Conservation (phyloP, 2,797 vertebrate genomes). For the Anabas testudineus region DNA sequence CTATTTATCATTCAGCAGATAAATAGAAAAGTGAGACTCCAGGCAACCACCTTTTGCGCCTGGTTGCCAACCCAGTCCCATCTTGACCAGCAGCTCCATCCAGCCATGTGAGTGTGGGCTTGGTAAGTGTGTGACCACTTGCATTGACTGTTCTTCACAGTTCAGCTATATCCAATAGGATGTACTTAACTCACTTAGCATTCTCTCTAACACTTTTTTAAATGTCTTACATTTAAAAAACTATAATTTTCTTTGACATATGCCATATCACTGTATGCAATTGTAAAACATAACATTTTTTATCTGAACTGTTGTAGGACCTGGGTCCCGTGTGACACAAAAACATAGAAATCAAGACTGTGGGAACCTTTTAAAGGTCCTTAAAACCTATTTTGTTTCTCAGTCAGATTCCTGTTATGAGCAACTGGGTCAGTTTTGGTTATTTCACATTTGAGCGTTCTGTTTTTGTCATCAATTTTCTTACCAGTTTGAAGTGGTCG, state of each 20-base stretch:
- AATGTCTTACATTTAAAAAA: neutral
- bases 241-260: too few species aligned
- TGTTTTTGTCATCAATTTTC: neutral
- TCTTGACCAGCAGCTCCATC: neutral
- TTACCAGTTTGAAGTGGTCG: neutral
- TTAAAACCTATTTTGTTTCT: neutral
- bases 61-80: neutral
- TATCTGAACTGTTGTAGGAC: neutral
- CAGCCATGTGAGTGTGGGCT: constrained; percentile 18
- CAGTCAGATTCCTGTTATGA: neutral
- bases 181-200: neutral
- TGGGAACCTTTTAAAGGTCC: too few species aligned
- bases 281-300: neutral
- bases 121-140: constrained; percentile 9
- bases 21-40: constrained; percentile 62
- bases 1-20: constrained; percentile 60
- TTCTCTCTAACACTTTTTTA: neutral
- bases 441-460: neutral
- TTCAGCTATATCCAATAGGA: neutral
- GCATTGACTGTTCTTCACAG: constrained; percentile 1
- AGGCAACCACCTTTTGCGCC: constrained; percentile 16
- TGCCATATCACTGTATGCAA: neutral
- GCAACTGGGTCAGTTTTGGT: neutral
- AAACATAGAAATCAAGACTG: too few species aligned
- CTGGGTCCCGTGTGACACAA: neutral